Evolutionary conservation across 2,113 vertebrate genomes (phyloP).

Genomic region (Platysteira castanea): DNA sequence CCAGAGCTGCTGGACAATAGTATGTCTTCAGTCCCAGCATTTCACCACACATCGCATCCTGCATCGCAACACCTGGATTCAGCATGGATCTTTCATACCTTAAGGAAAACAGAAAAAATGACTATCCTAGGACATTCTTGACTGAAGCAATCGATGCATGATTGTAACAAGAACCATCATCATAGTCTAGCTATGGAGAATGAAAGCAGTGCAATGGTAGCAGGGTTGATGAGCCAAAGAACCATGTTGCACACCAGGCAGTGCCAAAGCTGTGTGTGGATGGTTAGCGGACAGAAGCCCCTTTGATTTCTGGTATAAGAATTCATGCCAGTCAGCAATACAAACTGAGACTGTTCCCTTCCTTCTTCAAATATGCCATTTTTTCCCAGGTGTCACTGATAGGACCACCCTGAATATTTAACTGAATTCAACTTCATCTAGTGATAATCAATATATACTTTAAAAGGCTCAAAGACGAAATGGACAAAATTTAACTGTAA

Average conservation of each 20-base stretch:
- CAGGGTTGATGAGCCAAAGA: not conserved
- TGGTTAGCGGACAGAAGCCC: not conserved
- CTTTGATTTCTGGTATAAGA: not conserved
- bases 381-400: not conserved
- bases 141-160: not conserved
- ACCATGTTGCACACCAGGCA: rapidly evolving
- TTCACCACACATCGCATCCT: not conserved
- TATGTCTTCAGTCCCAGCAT: not conserved
- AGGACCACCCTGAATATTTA: not conserved
- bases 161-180: not conserved
- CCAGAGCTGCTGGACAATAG: not conserved
- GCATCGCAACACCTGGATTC: not conserved
- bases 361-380: not conserved
- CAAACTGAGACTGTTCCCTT: not conserved
- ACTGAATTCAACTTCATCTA: not conserved
- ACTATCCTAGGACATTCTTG: not conserved
- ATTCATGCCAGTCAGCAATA: not conserved
- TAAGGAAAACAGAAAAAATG: not conserved
- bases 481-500: not conserved
- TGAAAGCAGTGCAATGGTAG: not conserved
- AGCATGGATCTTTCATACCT: not conserved
- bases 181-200: not conserved
- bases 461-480: not conserved
- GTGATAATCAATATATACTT: not conserved
- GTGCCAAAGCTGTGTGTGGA: not conserved